Base-by-base conservation (phyloP, 2,888 invertebrate genomes). In the Sinelater perroti region DNA sequence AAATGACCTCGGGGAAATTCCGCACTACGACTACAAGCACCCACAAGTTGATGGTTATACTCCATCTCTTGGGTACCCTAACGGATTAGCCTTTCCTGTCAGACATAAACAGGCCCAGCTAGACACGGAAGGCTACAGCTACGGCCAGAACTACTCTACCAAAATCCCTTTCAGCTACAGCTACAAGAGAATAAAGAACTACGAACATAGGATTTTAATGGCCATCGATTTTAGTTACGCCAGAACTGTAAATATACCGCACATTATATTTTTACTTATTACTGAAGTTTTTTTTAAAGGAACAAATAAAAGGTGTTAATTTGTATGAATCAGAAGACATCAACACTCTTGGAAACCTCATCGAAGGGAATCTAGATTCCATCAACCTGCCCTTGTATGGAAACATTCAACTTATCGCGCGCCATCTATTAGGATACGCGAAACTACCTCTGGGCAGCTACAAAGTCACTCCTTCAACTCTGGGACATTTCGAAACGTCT, bases 1-100 rank as follows among this genome's bases (percentile, higher is more conserved):
- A 4, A 85, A 88, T 70, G 86, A 85, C 59, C 79, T 87, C 42
- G 85, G 85, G 8, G 86, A 86, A 87, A 85, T 90, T 61, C 80
- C 82, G 20, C 79, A 81, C 8, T 80, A 87, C 56, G 80, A 84
- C 18, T 81, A 81, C 69, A 78, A 81, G 59, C 72, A 75, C 35
- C 76, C 81, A 40, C 67, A 87, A 40, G 74, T 83, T 62, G 78
- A 83, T 58, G 88, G 72, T 75, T 38, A 76, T 81, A 42, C 67
- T 87, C 44, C 90, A 40, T 84, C 86, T 56, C 77, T 90, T 61
- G 76, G 82, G 54, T 83, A 85, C 72, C 80, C 81, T 67, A 89
- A 85, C 63, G 90, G 90, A 35, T 77, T 87, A 45, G 81, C 85
- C 42, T 87, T 85, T 78, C 86, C 88, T 26, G 78, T 76, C 40